phyloP scores from a whole-genome alignment of 2,888 invertebrate genomes.

The Zelleria hepariella region DNA sequence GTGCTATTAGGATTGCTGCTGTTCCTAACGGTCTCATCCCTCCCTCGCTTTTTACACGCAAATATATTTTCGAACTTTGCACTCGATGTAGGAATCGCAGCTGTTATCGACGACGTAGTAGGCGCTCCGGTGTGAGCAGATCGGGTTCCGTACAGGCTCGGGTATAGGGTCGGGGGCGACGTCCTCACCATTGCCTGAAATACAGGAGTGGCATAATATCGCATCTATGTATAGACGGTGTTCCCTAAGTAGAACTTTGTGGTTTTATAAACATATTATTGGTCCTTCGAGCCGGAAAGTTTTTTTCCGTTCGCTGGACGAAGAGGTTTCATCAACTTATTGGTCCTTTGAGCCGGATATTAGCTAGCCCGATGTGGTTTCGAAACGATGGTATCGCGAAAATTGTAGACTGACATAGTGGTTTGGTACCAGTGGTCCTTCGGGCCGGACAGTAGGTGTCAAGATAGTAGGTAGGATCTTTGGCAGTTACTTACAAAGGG shows the following conservation, averaged over 20 bases:
- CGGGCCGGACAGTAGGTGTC: no score
- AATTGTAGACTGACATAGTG: no score
- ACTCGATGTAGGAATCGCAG: slow-evolving; percentile 77
- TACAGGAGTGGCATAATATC: not conserved
- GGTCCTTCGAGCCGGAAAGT: not conserved
- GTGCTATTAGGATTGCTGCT: no score
- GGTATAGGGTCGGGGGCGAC: no score
- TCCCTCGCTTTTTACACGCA: no score
- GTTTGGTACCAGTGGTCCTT: no score
- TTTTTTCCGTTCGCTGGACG: no score
- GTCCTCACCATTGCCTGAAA: slow-evolving; percentile 1
- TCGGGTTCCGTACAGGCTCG: not conserved
- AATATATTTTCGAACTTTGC: slow-evolving; percentile 42
- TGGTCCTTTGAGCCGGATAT: no score
- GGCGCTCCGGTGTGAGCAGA: slow-evolving; percentile 74
- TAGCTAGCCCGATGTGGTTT: no score
- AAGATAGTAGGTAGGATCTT: no score
- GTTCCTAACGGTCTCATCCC: no score
- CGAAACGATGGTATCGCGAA: no score
- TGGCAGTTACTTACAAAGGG: slow-evolving; percentile 12
- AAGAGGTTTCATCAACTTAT: not conserved
- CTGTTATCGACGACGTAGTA: slow-evolving; percentile 70
- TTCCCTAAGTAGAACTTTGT: not conserved
- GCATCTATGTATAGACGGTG: not conserved
- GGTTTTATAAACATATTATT: not conserved